These are phyloP conservation scores for Anas platyrhynchos DNA, from an alignment of 2,113 vertebrate genomes.

Conservation along the genomic window DNA sequence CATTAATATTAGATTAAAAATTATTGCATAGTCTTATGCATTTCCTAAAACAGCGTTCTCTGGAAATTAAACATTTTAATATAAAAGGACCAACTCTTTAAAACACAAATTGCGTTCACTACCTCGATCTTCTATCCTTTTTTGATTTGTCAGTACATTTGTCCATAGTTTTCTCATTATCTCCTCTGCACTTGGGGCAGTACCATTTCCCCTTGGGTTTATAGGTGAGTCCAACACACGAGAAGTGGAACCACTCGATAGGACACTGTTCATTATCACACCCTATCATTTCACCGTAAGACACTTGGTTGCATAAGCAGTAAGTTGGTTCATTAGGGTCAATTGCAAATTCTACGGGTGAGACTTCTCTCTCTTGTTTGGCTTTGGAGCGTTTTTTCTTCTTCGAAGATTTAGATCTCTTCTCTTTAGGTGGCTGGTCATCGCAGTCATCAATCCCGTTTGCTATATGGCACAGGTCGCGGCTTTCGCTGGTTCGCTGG, in stretches of 20 bases:
- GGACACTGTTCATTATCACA: slow-evolving; percentile 95
- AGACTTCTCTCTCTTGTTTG: slow-evolving; percentile 92
- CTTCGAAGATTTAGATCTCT: slow-evolving; percentile 94
- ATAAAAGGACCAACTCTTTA: slow-evolving; percentile 79
- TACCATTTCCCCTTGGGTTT: slow-evolving; percentile 98
- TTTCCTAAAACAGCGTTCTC: slow-evolving; percentile 79
- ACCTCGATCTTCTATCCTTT: slow-evolving; percentile 94
- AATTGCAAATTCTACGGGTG: slow-evolving; percentile 90
- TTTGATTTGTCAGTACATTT: slow-evolving; percentile 94
- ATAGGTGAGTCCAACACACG: slow-evolving; percentile 93
- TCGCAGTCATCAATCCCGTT: slow-evolving; percentile 91
- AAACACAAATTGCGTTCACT: slow-evolving; percentile 78
- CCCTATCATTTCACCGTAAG: slow-evolving; percentile 94
- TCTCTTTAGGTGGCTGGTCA: slow-evolving; percentile 90
- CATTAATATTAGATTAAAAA: slow-evolving; percentile 84
- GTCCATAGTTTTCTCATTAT: slow-evolving; percentile 97
- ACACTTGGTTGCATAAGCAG: slow-evolving; percentile 95
- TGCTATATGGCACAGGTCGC: slow-evolving; percentile 90
- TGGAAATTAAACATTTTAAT: slow-evolving; percentile 76
- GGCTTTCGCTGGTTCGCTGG: slow-evolving; percentile 94
- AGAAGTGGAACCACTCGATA: slow-evolving; percentile 97
- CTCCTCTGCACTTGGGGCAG: slow-evolving; percentile 94
- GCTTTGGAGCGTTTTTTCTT: slow-evolving; percentile 93
- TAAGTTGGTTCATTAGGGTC: slow-evolving; percentile 97
- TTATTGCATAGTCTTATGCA: slow-evolving; percentile 86